A percentile compares a stretch with the other conserved stretches of the same genome.
phyloP scores from a whole-genome alignment of 2,888 invertebrate genomes.

The Furcula furcula region DNA sequence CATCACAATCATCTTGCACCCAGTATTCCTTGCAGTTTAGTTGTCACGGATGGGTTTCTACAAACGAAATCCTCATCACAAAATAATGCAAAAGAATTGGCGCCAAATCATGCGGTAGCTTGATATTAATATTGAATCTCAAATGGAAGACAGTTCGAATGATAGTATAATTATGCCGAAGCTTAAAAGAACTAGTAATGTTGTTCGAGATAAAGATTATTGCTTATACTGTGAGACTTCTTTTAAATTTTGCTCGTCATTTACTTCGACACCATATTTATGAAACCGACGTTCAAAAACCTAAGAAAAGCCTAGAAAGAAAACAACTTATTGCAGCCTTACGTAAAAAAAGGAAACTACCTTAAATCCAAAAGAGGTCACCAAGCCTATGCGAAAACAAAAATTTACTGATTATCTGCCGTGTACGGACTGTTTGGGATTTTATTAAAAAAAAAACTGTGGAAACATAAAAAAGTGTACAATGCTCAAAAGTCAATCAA shows the following conservation, averaged over 20 bases:
- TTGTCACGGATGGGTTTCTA: too few relatives aligned
- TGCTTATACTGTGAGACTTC: constrained; percentile 17
- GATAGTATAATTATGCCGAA: constrained; percentile 23
- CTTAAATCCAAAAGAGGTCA: constrained; percentile 23
- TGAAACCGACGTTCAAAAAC: constrained; percentile 18
- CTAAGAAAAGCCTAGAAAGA: too few relatives aligned
- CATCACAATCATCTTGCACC: constrained; percentile 6
- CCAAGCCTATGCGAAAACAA: constrained; percentile 25
- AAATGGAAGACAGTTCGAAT: constrained; percentile 10
- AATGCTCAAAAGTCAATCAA: neutral
- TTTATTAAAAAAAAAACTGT: constrained; percentile 21
- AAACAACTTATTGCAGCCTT: constrained; percentile 16
- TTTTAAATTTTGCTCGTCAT: constrained; percentile 30
- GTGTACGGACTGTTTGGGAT: constrained; percentile 23
- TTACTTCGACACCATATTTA: constrained; percentile 19
- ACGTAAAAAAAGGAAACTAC: constrained; percentile 32
- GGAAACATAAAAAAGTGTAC: constrained; percentile 28
- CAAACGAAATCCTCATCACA: too few relatives aligned
- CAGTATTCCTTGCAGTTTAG: neutral
- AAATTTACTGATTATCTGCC: constrained; percentile 25
- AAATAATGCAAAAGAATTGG: constrained; percentile 10
- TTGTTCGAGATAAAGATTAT: too few relatives aligned
- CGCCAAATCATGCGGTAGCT: constrained; percentile 15
- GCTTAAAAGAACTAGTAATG: too few relatives aligned
- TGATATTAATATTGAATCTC: constrained; percentile 16